Percentiles rank a stretch among this genome's conserved stretches.
Evolutionary conservation across 2,888 invertebrate species (phyloP).

Genomic region (Drosophila pseudotakahashii): DNA sequence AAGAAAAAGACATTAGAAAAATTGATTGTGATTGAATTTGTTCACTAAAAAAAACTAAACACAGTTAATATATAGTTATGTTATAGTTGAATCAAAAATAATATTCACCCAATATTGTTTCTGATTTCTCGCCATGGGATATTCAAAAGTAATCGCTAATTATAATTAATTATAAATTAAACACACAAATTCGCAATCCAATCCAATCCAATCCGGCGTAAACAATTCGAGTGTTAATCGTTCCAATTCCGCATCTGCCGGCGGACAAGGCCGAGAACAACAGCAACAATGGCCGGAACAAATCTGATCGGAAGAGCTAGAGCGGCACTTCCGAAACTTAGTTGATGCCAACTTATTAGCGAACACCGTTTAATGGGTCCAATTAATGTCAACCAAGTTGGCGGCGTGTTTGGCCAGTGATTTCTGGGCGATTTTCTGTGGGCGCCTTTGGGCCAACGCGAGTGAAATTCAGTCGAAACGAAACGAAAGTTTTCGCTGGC

Average conservation of each 20-base stretch:
- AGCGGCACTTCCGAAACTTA: slow-evolving; percentile 53
- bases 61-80: too few relatives aligned
- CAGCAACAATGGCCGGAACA: slow-evolving; percentile 22
- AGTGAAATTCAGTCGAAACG: slow-evolving; percentile 67
- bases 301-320: slow-evolving; percentile 6
- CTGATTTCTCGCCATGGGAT: too few relatives aligned
- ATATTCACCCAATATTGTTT: too few relatives aligned
- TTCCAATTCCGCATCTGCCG: slow-evolving; percentile 63
- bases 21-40: not conserved
- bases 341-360: slow-evolving; percentile 69
- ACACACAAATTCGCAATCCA: not conserved
- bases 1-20: not conserved
- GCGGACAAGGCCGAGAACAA: slow-evolving; percentile 61
- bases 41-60: too few relatives aligned
- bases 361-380: slow-evolving; percentile 66
- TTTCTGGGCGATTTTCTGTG: slow-evolving; percentile 12
- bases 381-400: slow-evolving; percentile 75
- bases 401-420: slow-evolving; percentile 4
- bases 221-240: slow-evolving; percentile 72
- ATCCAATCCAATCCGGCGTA: slow-evolving; percentile 20
- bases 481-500: slow-evolving; percentile 62
- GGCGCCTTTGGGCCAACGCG: slow-evolving; percentile 47
- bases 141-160: too few relatives aligned
- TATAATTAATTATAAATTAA: too few relatives aligned
- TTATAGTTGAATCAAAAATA: too few relatives aligned